These are phyloP conservation scores for Psittacara wagleri DNA, from an alignment of 2,113 vertebrate species.

Conservation along the genomic window DNA sequence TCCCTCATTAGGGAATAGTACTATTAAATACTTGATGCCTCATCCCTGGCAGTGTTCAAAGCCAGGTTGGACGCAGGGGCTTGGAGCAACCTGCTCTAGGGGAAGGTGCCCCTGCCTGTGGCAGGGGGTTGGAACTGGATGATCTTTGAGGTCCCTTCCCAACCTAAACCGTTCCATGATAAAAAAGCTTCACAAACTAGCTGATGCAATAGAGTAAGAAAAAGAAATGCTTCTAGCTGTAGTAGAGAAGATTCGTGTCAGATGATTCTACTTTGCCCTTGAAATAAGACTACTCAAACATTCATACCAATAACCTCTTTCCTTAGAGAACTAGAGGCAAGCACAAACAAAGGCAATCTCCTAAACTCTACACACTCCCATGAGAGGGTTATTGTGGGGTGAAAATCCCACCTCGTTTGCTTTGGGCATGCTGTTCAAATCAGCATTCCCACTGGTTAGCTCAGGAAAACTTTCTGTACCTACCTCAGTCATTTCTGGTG, in stretches of 20 bases:
- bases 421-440: background rate
- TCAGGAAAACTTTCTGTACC: background rate
- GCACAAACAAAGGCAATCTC: background rate
- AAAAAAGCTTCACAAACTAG: background rate
- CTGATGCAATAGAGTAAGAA: background rate
- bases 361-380: background rate
- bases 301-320: background rate
- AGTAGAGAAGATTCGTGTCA: background rate
- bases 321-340: background rate
- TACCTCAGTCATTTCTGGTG: constrained; percentile 95
- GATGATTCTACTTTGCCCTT: background rate
- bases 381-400: fast-evolving
- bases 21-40: background rate
- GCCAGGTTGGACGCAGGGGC: background rate
- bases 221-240: background rate
- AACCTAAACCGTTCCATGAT: background rate
- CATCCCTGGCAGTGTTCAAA: background rate
- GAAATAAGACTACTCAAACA: background rate
- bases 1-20: fast-evolving
- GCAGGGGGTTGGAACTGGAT: background rate
- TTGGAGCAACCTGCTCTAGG: background rate
- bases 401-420: background rate
- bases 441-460: background rate
- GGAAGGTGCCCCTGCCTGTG: background rate
- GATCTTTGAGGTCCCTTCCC: background rate